phyloP scores from a whole-genome alignment of 1,140 invertebrate genomes.

The Argopecten irradians region DNA sequence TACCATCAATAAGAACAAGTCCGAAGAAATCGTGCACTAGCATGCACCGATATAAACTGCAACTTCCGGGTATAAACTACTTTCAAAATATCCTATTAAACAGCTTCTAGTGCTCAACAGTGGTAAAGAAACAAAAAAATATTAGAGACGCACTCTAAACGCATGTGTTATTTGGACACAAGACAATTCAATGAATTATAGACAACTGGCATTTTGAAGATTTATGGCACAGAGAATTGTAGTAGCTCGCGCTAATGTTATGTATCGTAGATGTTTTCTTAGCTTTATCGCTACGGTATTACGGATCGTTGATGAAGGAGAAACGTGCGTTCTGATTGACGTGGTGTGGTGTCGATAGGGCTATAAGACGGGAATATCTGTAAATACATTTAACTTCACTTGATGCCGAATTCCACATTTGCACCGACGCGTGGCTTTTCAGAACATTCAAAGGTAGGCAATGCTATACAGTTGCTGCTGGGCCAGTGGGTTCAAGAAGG shows the following conservation, averaged over 20 bases:
- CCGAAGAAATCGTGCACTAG: neutral
- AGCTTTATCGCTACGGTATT: neutral
- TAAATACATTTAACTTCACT: constrained; percentile 11
- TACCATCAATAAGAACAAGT: neutral
- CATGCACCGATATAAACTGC: neutral
- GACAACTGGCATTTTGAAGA: neutral
- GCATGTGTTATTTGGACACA: neutral
- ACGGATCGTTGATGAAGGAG: neutral
- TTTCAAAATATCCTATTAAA: neutral
- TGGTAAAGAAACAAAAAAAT: neutral
- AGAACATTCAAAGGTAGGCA: neutral
- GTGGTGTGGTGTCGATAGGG: neutral
- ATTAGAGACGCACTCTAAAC: neutral
- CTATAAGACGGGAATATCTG: neutral
- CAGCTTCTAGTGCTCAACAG: neutral
- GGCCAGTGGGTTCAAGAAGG: neutral
- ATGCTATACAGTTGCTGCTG: no score
- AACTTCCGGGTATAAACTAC: neutral
- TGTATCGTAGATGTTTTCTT: neutral
- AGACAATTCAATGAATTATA: neutral
- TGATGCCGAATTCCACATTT: neutral
- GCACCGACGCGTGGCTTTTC: neutral
- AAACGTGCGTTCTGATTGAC: constrained; percentile 5
- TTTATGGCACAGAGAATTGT: neutral
- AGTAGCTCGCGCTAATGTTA: neutral